Percentiles rank a stretch among this genome's conserved stretches.
Conservation (phyloP, 2,113 vertebrate species). For the Bucco capensis region DNA sequence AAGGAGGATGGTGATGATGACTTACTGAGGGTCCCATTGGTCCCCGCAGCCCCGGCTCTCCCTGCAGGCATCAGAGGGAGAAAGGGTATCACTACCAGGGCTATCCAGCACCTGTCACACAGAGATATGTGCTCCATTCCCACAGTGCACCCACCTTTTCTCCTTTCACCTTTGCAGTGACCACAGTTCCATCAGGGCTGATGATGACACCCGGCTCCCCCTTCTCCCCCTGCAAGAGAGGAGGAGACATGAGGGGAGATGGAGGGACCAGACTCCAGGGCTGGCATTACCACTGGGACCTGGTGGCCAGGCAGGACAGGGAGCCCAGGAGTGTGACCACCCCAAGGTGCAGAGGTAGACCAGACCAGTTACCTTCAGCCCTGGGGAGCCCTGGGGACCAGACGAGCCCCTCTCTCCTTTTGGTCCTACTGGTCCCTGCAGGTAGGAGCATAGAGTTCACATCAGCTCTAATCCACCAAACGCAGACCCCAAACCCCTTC, state of each 20-base stretch:
- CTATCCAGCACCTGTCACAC: fast-evolving
- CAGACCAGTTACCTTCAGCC: constrained; percentile 56
- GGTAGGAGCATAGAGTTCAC: neutral
- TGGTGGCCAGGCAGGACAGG: neutral
- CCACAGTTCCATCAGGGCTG: constrained; percentile 42
- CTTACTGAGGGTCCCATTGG: constrained; percentile 36
- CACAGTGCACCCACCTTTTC: constrained; percentile 63
- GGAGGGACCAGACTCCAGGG: neutral
- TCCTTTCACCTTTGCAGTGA: constrained; percentile 46
- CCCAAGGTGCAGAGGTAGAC: neutral
- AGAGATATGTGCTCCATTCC: fast-evolving
- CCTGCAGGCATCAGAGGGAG: neutral
- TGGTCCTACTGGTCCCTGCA: constrained; percentile 56
- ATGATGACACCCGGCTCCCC: constrained; percentile 71
- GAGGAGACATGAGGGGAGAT: neutral
- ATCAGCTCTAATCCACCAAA: neutral
- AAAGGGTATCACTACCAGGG: neutral
- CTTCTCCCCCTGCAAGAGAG: constrained; percentile 73
- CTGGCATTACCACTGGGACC: neutral
- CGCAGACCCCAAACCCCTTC: neutral
- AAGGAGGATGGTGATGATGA: neutral
- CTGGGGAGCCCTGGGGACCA: constrained; percentile 54
- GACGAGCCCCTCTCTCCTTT: constrained; percentile 61
- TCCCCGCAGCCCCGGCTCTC: constrained; percentile 46
- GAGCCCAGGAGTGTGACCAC: neutral